Conservation (phyloP, 2,888 invertebrate species). For the Ophion obscuratus region DNA sequence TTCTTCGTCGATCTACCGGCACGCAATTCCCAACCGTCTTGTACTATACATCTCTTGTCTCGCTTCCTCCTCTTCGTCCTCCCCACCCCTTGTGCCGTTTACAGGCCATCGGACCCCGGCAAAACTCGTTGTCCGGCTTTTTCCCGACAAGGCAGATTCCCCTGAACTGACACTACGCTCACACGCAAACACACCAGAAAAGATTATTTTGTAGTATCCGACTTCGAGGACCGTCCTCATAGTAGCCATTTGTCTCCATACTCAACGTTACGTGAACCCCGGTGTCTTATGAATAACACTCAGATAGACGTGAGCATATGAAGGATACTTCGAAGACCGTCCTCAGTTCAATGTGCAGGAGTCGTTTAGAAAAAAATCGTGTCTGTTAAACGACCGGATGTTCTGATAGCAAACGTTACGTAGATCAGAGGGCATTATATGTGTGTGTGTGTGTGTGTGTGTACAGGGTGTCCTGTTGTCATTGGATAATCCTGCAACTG, state of each 20-base stretch:
- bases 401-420: not conserved
- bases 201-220: not conserved
- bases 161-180: conserved; percentile 32
- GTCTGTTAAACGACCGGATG: not conserved
- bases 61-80: not conserved
- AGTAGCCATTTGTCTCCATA: not conserved
- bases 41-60: conserved; percentile 20
- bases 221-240: not conserved
- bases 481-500: too few species aligned
- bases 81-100: conserved; percentile 29
- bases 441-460: too few species aligned
- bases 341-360: not conserved
- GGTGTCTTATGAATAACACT: too few species aligned
- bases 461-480: too few species aligned
- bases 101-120: conserved; percentile 44
- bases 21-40: conserved; percentile 62
- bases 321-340: not conserved
- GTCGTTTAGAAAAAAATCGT: not conserved
- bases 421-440: not conserved
- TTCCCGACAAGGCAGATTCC: conserved; percentile 55
- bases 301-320: too few species aligned
- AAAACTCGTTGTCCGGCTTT: conserved; percentile 64
- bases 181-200: not conserved
- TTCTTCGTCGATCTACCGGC: conserved; percentile 62
- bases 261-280: too few species aligned